phyloP scores from a whole-genome alignment of 1,140 invertebrate species.

The Ectropis grisescens region DNA sequence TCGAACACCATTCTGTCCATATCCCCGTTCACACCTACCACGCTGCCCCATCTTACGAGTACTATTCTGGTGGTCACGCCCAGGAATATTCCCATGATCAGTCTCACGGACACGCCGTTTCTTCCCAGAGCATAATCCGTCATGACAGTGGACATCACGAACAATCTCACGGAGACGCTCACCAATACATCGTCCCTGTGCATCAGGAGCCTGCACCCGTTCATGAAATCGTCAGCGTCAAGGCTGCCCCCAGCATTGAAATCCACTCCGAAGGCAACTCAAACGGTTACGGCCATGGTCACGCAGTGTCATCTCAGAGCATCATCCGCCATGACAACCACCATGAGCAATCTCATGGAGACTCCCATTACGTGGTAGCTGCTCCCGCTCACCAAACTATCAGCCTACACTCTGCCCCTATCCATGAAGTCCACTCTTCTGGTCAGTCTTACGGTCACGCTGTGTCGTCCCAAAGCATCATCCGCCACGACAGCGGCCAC shows the following conservation, averaged over 20 bases:
- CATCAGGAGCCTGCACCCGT: conserved; percentile 2
- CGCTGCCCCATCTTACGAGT: conserved; percentile 6
- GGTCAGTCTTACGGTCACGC: too few relatives aligned
- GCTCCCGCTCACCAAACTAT: conserved; percentile 2
- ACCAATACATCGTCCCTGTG: not conserved
- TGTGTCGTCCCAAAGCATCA: too few relatives aligned
- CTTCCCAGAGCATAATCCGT: conserved; percentile 33
- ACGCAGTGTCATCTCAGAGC: conserved; percentile 29
- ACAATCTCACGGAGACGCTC: too few relatives aligned
- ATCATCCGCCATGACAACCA: conserved; percentile 26
- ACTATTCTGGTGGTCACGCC: not conserved
- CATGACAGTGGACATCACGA: conserved; percentile 19
- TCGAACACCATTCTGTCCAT: conserved; percentile 11
- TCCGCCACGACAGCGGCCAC: too few relatives aligned
- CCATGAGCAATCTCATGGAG: not conserved
- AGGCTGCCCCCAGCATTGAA: not conserved
- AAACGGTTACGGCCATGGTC: conserved; percentile 15
- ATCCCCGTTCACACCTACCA: conserved; percentile 3
- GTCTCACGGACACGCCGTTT: conserved; percentile 21
- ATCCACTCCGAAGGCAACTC: conserved; percentile 4
- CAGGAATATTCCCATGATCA: conserved; percentile 1
- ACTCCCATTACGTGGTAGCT: not conserved
- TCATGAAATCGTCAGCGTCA: not conserved
- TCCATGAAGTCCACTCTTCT: too few relatives aligned
- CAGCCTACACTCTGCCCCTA: too few relatives aligned